Conservation (phyloP, 2,113 vertebrate species). For the Protobothrops flavoviridis region DNA sequence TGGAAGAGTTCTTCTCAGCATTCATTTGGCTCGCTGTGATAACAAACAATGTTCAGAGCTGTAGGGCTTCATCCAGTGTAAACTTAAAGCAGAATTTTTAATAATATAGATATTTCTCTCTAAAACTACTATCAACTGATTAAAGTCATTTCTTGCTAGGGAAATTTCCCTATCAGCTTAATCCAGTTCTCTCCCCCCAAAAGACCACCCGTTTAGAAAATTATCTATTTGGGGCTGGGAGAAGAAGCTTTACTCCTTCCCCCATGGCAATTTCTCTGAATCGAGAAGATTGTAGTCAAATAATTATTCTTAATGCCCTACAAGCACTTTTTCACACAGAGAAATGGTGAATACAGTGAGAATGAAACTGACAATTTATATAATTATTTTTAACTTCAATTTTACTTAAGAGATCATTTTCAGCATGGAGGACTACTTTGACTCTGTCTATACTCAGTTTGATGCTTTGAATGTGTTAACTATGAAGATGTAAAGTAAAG, state of each 20-base stretch:
- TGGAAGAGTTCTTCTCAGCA: not conserved
- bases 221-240: not conserved
- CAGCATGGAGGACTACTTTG: not conserved
- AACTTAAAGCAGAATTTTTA: not conserved
- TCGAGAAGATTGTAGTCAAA: not conserved
- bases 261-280: not conserved
- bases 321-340: not conserved
- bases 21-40: conserved; percentile 40
- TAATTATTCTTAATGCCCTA: not conserved
- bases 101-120: not conserved
- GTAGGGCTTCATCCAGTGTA: not conserved
- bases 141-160: not conserved
- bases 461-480: not conserved
- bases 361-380: not conserved
- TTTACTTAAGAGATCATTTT: not conserved
- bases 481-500: not conserved
- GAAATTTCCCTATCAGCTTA: not conserved
- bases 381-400: not conserved
- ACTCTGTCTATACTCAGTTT: not conserved
- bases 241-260: not conserved
- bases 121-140: not conserved
- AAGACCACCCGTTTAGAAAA: not conserved
- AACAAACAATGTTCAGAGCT: conserved; percentile 1
- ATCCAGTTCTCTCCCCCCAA: not conserved
- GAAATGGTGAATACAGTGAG: not conserved